Base-by-base conservation (phyloP, 2,113 vertebrate species). In the Brachirus orientalis region DNA sequence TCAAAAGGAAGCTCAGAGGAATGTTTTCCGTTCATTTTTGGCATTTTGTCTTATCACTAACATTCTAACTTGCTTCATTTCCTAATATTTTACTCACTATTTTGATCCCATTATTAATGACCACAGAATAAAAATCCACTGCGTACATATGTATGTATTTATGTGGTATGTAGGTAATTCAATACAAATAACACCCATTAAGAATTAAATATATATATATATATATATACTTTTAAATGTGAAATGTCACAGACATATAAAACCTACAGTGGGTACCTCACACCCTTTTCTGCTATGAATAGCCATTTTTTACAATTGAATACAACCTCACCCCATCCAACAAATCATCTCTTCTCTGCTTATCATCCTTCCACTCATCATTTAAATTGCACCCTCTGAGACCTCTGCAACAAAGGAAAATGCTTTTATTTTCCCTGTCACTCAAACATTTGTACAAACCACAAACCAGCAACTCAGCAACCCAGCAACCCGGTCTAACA, bases 401-500 rank as follows among this genome's bases (percentile, higher is more conserved):
- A 66, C 50, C 12, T 67, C 36, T 43, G 36, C 41, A 10, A 38
- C 69, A 63, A 17, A 1, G 1, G 33, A 45, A 57, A 44, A 56
- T 16, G 14, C 33, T 54, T 76, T 72, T 36, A 55, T 62, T 68
- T 57, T 38, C 35, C 19, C 52, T 79, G 79, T 72, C 77, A 77
- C 63, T 83, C 40, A 85, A 74, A 54, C 75, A 36, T 72, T 74
- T 64, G 28, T 16, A 17, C 46, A 60, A 48, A 75, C 64, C 6
- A 2, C 54, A 9, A 7, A 16, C 44, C 13, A 17, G 16, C 41
- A 36, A 53, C 44, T 46, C 3, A 7, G 53, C 75, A 14, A 41
- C 68, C 57, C 41, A 51, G 64, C 52, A 70, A 80, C 80, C 78
- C 45, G 10, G 76, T 72, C 63, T 12, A 67, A 84, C 73, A 75